Conservation (phyloP, 2,797 vertebrate species). For the Prunella strophiata region DNA sequence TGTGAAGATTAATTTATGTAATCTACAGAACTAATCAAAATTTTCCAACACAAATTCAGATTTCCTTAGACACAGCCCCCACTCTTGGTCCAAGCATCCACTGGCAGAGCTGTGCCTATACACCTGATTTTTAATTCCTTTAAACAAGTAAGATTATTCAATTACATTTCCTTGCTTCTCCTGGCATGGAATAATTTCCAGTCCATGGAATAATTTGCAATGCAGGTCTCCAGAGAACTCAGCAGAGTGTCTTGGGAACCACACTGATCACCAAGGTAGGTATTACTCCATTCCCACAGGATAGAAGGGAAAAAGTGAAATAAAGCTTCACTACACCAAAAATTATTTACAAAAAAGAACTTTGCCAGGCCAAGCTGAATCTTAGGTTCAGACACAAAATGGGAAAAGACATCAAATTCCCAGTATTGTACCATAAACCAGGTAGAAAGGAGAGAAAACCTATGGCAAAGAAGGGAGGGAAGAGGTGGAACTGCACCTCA, state of each 20-base stretch:
- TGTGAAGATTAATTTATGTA: neutral
- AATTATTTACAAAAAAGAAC: neutral
- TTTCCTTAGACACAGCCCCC: neutral
- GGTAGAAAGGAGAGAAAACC: neutral
- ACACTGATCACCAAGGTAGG: neutral
- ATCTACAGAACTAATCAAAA: neutral
- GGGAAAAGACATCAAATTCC: neutral
- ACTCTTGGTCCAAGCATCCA: neutral
- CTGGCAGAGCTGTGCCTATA: neutral
- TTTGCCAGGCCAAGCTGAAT: neutral
- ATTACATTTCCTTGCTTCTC: neutral
- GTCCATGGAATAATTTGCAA: neutral
- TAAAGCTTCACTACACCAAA: neutral
- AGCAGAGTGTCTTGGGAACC: neutral
- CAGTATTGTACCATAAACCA: neutral
- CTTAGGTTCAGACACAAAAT: neutral
- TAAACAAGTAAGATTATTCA: neutral
- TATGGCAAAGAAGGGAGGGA: neutral
- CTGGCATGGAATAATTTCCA: neutral
- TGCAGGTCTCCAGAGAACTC: neutral
- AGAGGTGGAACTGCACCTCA: neutral
- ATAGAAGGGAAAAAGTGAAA: neutral
- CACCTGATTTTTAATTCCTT: neutral
- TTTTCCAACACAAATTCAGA: neutral
- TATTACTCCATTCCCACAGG: neutral